These are phyloP conservation scores for Cheilosia vulpina DNA, from an alignment of 2,888 invertebrate genomes.

Conservation along the genomic window DNA sequence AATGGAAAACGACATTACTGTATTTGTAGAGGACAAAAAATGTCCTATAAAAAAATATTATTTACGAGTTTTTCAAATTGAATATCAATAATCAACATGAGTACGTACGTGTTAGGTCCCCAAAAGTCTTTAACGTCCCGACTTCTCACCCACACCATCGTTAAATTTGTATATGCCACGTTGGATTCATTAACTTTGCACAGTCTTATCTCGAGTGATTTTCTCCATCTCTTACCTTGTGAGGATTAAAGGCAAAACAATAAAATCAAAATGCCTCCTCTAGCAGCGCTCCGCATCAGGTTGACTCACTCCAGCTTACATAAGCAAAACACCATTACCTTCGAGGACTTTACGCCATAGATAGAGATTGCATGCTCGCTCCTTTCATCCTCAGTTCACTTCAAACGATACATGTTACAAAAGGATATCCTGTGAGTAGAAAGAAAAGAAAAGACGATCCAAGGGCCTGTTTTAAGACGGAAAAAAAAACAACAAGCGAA, in stretches of 20 bases:
- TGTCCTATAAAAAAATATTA: too few relatives aligned
- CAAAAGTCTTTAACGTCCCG: not conserved
- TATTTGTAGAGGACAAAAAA: too few relatives aligned
- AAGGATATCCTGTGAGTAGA: constrained; percentile 30
- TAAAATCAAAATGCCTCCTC: constrained; percentile 40
- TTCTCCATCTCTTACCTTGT: not conserved
- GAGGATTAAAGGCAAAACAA: constrained; percentile 32
- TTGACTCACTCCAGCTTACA: not conserved
- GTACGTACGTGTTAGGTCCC: not conserved
- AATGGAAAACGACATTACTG: too few relatives aligned
- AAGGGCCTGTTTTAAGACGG: constrained; percentile 34
- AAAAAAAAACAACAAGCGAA: constrained; percentile 4
- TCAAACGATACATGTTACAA: constrained; percentile 43
- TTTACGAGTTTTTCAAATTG: not conserved
- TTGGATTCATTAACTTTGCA: constrained; percentile 14
- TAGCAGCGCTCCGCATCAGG: not conserved
- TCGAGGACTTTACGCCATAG: constrained; percentile 12
- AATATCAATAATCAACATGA: not conserved
- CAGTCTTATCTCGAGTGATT: not conserved
- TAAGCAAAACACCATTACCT: constrained; percentile 28
- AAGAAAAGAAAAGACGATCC: constrained; percentile 10
- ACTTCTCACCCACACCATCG: too few relatives aligned
- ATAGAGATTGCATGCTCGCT: constrained; percentile 14
- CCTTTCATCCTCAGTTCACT: constrained; percentile 15
- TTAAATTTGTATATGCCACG: not conserved